Percentiles rank a stretch among this genome's conserved stretches.
phyloP scores from a whole-genome alignment of 2,888 invertebrate genomes.

The Odontothrips loti region DNA sequence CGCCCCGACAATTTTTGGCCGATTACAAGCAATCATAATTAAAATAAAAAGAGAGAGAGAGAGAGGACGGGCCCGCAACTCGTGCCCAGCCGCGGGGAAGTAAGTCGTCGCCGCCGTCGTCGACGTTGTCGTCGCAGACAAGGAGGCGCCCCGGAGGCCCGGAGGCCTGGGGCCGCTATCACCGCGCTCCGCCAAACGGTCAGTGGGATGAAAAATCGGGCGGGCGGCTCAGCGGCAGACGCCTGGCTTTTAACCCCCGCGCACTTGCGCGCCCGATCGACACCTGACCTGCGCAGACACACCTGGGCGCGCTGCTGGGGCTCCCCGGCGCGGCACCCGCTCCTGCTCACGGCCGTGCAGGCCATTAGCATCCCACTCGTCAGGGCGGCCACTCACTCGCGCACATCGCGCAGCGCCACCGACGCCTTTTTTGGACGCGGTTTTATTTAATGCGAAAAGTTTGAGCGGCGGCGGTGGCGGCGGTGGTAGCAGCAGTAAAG shows the following conservation, averaged over 20 bases:
- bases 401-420: background rate
- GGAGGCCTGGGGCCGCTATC: background rate
- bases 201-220: no score
- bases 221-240: no score
- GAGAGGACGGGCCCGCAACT: background rate
- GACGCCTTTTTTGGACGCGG: background rate
- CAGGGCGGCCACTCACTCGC: background rate
- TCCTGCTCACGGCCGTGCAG: no score
- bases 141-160: no score
- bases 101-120: background rate
- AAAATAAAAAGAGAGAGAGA: background rate
- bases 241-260: no score
- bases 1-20: constrained; percentile 16
- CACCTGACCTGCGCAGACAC: no score
- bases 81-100: constrained; percentile 4
- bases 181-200: no score
- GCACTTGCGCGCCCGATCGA: no score
- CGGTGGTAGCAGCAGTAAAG: background rate
- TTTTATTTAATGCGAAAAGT: constrained; percentile 27
- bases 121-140: background rate
- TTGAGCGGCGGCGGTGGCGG: background rate
- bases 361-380: background rate
- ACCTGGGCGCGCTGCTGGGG: no score
- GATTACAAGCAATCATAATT: constrained; percentile 23
- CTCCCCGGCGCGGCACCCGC: no score